phyloP scores from a whole-genome alignment of 2,113 vertebrate species.

The Charadrius vociferus region DNA sequence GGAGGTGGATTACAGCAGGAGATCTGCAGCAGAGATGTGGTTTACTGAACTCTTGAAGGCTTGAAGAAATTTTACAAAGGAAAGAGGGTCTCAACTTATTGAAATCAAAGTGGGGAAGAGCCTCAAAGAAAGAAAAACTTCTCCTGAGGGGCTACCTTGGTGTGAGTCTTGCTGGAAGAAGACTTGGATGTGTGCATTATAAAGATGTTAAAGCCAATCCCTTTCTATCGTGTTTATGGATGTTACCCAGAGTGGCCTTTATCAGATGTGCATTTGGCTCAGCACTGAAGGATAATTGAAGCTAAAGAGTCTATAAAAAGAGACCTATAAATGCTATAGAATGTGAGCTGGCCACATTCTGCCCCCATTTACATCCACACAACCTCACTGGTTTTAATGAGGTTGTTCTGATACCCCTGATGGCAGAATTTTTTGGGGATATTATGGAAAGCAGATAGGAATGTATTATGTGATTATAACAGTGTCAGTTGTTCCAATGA shows the following conservation, averaged over 20 bases:
- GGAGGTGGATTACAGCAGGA: background rate
- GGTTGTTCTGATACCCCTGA: background rate
- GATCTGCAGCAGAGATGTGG: background rate
- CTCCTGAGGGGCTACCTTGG: background rate
- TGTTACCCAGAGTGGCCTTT: conserved; percentile 1
- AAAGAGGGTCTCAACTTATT: background rate
- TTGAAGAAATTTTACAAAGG: background rate
- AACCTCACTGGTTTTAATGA: background rate
- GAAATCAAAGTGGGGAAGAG: background rate
- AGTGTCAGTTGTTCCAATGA: background rate
- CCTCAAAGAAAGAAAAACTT: background rate
- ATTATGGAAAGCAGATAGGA: background rate
- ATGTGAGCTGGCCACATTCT: background rate
- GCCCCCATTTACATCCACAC: background rate
- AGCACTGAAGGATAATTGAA: conserved; percentile 22
- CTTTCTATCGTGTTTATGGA: conserved; percentile 22
- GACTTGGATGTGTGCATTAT: background rate
- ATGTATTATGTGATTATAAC: background rate
- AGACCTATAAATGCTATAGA: background rate
- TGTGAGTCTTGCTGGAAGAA: background rate
- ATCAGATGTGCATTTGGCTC: conserved; percentile 42
- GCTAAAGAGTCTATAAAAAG: conserved; percentile 37
- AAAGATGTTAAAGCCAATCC: background rate
- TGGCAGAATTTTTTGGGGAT: background rate
- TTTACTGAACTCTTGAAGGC: background rate